Percentiles rank a stretch among this genome's conserved stretches.
Evolutionary conservation across 2,888 invertebrate genomes (phyloP).

Genomic region (Ypsolopha scabrella): DNA sequence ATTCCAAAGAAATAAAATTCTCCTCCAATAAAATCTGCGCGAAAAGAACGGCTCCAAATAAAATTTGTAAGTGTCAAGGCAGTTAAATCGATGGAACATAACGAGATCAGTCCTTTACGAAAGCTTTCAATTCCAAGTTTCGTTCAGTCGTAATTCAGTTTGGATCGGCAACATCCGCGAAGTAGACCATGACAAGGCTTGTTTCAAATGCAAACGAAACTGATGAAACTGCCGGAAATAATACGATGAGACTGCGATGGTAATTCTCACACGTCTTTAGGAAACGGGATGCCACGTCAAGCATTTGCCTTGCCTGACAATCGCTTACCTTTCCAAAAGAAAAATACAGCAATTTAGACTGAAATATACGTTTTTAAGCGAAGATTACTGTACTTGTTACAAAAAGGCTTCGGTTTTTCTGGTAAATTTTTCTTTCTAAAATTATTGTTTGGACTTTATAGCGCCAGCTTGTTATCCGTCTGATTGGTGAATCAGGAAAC

Average conservation of each 20-base stretch:
- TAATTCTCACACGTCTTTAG: constrained; percentile 10
- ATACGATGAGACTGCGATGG: constrained; percentile 6
- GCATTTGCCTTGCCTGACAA: not conserved
- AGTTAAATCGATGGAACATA: constrained; percentile 52
- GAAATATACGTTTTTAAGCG: not conserved
- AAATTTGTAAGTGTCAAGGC: constrained; percentile 60
- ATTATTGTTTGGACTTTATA: not conserved
- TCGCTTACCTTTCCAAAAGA: not conserved
- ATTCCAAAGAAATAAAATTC: not conserved
- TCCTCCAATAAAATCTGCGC: constrained; percentile 24
- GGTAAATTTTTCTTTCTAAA: no score
- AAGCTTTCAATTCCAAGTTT: constrained; percentile 36
- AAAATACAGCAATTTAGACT: constrained; percentile 1
- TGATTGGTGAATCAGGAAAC: not conserved
- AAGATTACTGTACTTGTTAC: not conserved
- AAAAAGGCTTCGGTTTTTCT: not conserved
- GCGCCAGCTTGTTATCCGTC: not conserved
- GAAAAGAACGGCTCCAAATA: constrained; percentile 40
- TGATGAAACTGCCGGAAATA: constrained; percentile 7
- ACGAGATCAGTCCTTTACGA: constrained; percentile 41
- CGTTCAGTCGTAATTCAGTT: constrained; percentile 47
- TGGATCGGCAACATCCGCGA: constrained; percentile 14
- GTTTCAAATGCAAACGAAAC: constrained; percentile 11
- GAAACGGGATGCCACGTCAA: constrained; percentile 7
- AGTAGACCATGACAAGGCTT: constrained; percentile 1